Evolutionary conservation across 2,888 invertebrate species (phyloP).

Genomic region (Lypha dubia): DNA sequence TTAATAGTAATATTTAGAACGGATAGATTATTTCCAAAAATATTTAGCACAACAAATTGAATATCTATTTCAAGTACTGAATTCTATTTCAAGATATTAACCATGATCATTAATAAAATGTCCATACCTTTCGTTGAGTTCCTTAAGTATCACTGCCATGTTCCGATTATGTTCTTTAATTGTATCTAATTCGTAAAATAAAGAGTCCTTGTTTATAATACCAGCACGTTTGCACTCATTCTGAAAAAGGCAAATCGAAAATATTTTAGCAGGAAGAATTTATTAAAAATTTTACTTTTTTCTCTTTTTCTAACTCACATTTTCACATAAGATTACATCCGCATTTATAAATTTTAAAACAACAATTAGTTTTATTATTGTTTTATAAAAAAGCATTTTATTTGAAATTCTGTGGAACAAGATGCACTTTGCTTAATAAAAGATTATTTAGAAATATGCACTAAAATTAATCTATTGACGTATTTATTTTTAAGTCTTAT

Average conservation of each 20-base stretch:
- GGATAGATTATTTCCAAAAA: no score
- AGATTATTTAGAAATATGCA: slow-evolving; percentile 7
- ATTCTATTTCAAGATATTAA: no score
- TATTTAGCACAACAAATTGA: no score
- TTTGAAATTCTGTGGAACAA: not conserved
- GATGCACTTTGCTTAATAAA: not conserved
- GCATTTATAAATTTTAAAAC: not conserved
- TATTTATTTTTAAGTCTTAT: slow-evolving; percentile 26
- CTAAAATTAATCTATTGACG: not conserved
- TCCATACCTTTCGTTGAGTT: slow-evolving; percentile 34
- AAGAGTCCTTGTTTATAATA: slow-evolving; percentile 15
- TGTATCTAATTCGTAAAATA: slow-evolving; percentile 23
- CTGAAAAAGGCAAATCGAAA: not conserved
- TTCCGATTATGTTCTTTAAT: slow-evolving; percentile 38
- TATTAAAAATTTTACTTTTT: not conserved
- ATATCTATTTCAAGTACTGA: no score
- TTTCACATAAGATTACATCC: slow-evolving; percentile 42
- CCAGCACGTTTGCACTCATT: slow-evolving; percentile 42
- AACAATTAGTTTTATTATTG: slow-evolving; percentile 1
- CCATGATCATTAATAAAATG: not conserved
- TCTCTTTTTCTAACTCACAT: slow-evolving; percentile 38
- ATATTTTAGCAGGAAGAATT: not conserved
- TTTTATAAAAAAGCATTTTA: slow-evolving; percentile 20
- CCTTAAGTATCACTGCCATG: slow-evolving; percentile 6
- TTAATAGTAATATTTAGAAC: no score